Conservation (phyloP, 92 coral and sea anemone genomes). For the Blastomussa wellsi region DNA sequence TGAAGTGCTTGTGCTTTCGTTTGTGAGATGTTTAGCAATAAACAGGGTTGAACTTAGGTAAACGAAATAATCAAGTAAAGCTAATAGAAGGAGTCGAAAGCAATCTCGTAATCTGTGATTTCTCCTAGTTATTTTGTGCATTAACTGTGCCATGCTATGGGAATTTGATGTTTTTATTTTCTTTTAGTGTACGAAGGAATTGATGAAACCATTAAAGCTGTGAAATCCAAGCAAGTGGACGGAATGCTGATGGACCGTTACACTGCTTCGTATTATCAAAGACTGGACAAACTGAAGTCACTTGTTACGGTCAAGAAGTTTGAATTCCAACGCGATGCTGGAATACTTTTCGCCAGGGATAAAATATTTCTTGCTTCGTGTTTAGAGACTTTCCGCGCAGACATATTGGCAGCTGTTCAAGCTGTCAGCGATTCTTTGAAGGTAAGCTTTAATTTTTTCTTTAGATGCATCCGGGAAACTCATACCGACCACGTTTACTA, state of each 20-base stretch:
- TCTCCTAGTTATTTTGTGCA: too few species aligned
- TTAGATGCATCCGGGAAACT: too few species aligned
- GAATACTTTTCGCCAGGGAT: neutral
- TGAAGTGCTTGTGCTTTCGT: too few species aligned
- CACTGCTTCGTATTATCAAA: neutral
- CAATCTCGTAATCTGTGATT: too few species aligned
- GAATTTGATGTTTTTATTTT: neutral
- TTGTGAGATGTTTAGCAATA: too few species aligned
- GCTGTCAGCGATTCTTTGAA: neutral
- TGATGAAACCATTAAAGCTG: neutral
- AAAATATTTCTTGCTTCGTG: neutral
- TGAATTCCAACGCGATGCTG: neutral
- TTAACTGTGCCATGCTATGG: too few species aligned
- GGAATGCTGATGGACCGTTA: conserved; percentile 5
- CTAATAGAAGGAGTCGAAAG: too few species aligned
- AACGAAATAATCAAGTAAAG: too few species aligned
- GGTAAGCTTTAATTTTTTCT: neutral
- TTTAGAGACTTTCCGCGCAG: neutral
- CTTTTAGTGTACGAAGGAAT: neutral
- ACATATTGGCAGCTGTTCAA: neutral
- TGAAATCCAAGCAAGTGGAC: neutral
- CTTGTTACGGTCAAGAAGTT: neutral
- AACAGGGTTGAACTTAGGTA: too few species aligned
- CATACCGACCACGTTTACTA: too few species aligned
- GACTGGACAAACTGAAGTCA: neutral